Conservation (phyloP, 2,888 invertebrate species). For the Escarpia spicata region DNA sequence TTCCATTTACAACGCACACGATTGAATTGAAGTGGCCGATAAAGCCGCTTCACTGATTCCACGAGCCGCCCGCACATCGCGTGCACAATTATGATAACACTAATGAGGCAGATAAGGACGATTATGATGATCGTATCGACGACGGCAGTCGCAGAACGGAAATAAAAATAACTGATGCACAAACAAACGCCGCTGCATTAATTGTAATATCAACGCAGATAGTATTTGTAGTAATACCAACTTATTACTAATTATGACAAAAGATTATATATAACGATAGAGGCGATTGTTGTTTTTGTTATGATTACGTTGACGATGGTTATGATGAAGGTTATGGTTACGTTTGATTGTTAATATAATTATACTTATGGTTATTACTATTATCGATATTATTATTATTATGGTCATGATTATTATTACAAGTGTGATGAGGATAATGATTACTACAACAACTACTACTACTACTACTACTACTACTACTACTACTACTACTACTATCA, state of each 20-base stretch:
- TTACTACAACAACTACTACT: too few species aligned
- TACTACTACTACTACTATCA: too few species aligned
- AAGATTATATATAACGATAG: neutral
- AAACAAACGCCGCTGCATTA: neutral
- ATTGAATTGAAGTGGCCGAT: constrained; percentile 5
- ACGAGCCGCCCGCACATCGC: neutral
- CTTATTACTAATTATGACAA: neutral
- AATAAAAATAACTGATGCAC: neutral
- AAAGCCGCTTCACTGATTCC: neutral
- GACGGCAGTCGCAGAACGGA: neutral
- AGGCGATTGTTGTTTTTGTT: too few species aligned
- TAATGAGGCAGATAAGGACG: neutral
- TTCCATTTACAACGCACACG: neutral
- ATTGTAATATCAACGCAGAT: neutral
- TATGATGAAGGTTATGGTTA: neutral
- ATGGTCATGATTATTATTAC: too few species aligned
- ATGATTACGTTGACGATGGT: neutral
- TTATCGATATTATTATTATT: too few species aligned
- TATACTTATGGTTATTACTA: neutral
- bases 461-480: too few species aligned
- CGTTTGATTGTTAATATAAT: neutral
- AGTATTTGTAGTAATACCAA: too few species aligned
- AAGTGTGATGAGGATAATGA: too few species aligned
- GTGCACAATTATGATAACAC: neutral
- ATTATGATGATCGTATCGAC: neutral